Evolutionary conservation across 2,888 invertebrate species (phyloP).

Genomic region (Leptarthrus brevirostris): DNA sequence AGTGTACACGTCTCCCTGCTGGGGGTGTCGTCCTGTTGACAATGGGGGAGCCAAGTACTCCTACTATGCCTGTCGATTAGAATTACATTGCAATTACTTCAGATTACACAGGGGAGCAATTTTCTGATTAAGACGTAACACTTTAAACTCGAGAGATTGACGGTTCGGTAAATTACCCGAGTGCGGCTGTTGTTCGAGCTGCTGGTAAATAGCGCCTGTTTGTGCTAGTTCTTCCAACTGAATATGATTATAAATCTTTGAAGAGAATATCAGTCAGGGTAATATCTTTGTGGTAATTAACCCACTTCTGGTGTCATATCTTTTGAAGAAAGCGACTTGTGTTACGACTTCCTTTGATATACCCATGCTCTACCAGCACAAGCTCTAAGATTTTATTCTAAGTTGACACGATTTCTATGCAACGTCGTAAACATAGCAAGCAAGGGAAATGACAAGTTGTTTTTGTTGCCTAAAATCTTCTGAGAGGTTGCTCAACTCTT

Average conservation of each 20-base stretch:
- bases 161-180: slow-evolving; percentile 34
- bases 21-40: slow-evolving; percentile 29
- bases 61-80: slow-evolving; percentile 45
- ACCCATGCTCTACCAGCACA: no score
- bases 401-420: no score
- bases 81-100: slow-evolving; percentile 47
- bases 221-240: slow-evolving; percentile 14
- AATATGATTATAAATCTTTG: slow-evolving; percentile 36
- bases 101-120: slow-evolving; percentile 45
- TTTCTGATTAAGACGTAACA: slow-evolving; percentile 39
- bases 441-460: no score
- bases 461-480: no score
- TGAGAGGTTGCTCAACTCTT: no score
- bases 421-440: no score
- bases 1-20: neutral
- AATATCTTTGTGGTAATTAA: slow-evolving; percentile 11
- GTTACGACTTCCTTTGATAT: no score
- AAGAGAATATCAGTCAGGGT: neutral
- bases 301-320: neutral
- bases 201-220: neutral
- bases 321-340: neutral
- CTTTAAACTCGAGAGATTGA: slow-evolving; percentile 36
- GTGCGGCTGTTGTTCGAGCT: neutral
- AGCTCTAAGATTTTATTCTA: no score
- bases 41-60: neutral